Conservation (phyloP, 2,113 vertebrate genomes). For the Lepus timidus region DNA sequence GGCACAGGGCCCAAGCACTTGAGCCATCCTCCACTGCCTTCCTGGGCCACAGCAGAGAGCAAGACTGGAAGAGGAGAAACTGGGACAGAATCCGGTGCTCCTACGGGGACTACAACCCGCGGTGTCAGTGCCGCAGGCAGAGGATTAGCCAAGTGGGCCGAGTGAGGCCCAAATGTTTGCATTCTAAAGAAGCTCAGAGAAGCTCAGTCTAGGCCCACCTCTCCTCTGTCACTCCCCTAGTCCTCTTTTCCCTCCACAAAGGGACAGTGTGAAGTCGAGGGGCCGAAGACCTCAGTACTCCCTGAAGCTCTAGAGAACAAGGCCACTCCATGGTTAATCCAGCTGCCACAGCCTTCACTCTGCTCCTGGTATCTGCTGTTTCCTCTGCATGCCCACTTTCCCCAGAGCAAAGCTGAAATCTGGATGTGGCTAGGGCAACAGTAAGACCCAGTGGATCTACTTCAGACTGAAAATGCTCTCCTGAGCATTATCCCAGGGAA, state of each 20-base stretch:
- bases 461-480: constrained; percentile 33
- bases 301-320: not conserved
- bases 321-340: not conserved
- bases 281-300: not conserved
- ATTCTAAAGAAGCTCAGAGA: constrained; percentile 42
- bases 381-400: not conserved
- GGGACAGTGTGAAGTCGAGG: not conserved
- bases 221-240: not conserved
- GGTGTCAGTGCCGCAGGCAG: too few relatives aligned
- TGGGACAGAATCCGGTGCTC: too few relatives aligned
- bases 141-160: too few relatives aligned
- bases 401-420: constrained; percentile 44
- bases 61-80: too few relatives aligned
- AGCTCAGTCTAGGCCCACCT: not conserved
- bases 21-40: too few relatives aligned
- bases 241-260: not conserved
- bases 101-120: too few relatives aligned
- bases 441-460: not conserved
- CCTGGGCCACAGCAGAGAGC: too few relatives aligned
- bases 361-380: not conserved
- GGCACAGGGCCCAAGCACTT: too few relatives aligned
- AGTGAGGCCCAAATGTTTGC: not conserved
- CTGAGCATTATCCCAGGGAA: not conserved
- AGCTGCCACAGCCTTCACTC: not conserved
- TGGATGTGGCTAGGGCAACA: not conserved